These are phyloP conservation scores for Rhagologus leucostigma DNA, from an alignment of 2,113 vertebrate species.

Conservation along the genomic window DNA sequence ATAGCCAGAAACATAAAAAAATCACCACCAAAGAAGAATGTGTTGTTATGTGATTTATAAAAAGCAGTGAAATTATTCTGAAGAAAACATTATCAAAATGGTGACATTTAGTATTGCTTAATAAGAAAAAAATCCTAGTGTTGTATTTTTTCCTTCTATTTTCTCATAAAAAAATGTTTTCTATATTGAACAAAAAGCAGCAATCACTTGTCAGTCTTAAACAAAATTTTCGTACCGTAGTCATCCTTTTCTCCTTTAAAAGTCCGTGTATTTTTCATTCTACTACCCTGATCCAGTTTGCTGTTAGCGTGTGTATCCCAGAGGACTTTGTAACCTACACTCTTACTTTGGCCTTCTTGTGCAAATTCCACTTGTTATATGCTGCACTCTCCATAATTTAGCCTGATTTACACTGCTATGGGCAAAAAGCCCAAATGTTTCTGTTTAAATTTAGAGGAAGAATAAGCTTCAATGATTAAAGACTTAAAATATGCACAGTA, in stretches of 20 bases:
- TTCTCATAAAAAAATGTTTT: background rate
- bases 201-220: background rate
- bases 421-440: background rate
- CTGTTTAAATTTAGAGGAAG: background rate
- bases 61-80: background rate
- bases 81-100: background rate
- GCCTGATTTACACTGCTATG: background rate
- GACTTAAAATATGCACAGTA: background rate
- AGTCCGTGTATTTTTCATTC: background rate
- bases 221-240: background rate
- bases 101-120: background rate
- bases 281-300: background rate
- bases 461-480: background rate
- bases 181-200: background rate
- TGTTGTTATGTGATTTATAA: background rate
- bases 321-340: background rate
- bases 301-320: background rate
- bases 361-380: background rate
- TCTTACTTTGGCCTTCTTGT: background rate
- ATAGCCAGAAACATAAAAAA: background rate
- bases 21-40: background rate
- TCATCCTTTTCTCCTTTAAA: background rate
- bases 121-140: rapidly evolving
- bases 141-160: background rate
- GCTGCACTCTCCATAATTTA: background rate